Conservation (phyloP, 2,113 vertebrate species). For the Perca fluviatilis region DNA sequence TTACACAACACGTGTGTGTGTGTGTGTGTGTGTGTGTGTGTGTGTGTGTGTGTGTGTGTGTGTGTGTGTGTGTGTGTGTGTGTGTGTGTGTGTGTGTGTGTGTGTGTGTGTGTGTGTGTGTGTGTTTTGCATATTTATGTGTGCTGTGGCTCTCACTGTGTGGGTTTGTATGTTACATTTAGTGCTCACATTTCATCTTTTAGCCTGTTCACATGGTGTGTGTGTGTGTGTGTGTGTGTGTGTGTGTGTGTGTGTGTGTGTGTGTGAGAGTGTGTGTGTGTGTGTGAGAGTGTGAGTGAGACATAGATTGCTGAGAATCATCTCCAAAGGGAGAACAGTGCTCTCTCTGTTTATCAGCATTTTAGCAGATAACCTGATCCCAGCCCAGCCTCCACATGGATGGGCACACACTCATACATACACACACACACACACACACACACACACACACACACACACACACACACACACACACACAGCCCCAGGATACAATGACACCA, state of each 20-base stretch:
- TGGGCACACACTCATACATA: neutral
- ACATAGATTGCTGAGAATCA: neutral
- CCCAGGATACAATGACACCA: conserved; percentile 2
- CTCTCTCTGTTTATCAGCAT: conserved; percentile 52
- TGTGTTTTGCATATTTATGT: neutral
- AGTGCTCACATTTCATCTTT: conserved; percentile 1
- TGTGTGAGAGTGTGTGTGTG: conserved; percentile 26
- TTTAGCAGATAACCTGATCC: conserved; percentile 63
- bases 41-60: no score
- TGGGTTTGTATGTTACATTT: neutral
- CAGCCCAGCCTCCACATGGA: neutral
- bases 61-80: no score
- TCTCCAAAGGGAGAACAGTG: conserved; percentile 52
- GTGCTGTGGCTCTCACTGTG: neutral
- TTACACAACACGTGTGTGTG: no score
- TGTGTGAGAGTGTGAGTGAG: conserved; percentile 8
- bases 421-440: neutral
- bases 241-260: conserved; percentile 24
- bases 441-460: neutral
- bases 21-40: no score
- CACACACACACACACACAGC: neutral
- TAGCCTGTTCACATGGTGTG: neutral
- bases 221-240: conserved; percentile 19
- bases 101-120: no score
- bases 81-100: no score